A percentile compares a stretch with the other conserved stretches of the same genome.
phyloP scores from a whole-genome alignment of 2,113 vertebrate genomes.

The Megatriorchis doriae region DNA sequence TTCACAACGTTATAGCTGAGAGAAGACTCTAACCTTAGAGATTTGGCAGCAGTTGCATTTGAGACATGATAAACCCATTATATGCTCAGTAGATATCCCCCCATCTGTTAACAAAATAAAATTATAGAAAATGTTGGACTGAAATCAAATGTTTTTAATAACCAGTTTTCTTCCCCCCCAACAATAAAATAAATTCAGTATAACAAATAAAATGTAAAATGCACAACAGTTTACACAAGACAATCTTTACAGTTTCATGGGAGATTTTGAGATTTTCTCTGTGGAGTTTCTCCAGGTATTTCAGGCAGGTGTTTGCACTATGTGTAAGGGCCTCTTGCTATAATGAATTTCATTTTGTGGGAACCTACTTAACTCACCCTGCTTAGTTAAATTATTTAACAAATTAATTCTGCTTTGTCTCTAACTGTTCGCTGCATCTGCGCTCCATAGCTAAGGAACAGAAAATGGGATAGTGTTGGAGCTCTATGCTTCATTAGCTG shows the following conservation, averaged over 20 bases:
- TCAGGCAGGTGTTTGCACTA: conserved; percentile 17
- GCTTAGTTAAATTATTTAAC: conserved; percentile 33
- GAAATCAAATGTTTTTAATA: conserved; percentile 36
- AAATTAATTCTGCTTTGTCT: conserved; percentile 19
- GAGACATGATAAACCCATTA: conserved; percentile 17
- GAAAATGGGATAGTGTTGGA: background rate
- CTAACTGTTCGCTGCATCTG: conserved; percentile 15
- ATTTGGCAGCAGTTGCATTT: background rate
- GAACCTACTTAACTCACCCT: background rate
- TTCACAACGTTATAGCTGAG: background rate
- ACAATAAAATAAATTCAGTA: background rate
- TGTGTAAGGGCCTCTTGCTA: background rate
- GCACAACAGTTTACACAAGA: background rate
- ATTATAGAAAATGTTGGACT: conserved; percentile 18
- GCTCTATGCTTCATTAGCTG: background rate
- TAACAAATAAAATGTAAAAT: background rate
- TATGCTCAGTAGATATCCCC: background rate
- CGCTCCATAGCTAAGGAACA: background rate
- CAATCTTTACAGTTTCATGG: background rate
- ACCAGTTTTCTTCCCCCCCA: background rate
- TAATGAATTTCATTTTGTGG: background rate
- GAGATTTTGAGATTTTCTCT: background rate
- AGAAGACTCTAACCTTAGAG: background rate
- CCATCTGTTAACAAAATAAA: conserved; percentile 46
- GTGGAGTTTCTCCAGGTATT: conserved; percentile 4